These are phyloP conservation scores for Tetramorium simillimum DNA, from an alignment of 1,140 invertebrate species.

Conservation along the genomic window DNA sequence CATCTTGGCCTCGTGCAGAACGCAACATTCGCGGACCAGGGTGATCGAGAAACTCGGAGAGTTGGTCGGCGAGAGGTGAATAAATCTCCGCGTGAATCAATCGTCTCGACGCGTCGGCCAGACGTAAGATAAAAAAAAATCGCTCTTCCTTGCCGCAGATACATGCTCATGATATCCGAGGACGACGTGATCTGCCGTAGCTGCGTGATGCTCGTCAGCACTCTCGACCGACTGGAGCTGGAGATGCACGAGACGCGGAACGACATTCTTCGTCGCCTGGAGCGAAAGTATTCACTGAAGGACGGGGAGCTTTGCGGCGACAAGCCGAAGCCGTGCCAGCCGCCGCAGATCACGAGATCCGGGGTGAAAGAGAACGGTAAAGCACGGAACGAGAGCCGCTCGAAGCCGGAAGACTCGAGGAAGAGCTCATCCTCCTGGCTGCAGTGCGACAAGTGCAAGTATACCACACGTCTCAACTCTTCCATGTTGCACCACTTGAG, in stretches of 20 bases:
- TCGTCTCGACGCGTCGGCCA: too few relatives aligned
- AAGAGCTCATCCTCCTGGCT: conserved; percentile 71
- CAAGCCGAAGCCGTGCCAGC: conserved; percentile 67
- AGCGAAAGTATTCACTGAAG: conserved; percentile 81
- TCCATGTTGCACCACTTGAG: conserved; percentile 79
- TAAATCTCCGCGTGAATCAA: conserved; percentile 32
- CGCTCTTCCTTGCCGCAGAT: conserved; percentile 71
- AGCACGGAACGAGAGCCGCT: conserved; percentile 64
- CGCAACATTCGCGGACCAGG: conserved; percentile 78
- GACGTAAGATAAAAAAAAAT: background rate
- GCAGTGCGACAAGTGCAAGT: conserved; percentile 83
- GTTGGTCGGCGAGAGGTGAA: conserved; percentile 82
- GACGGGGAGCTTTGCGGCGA: conserved; percentile 78
- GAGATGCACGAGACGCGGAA: conserved; percentile 76
- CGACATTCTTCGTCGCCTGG: conserved; percentile 78
- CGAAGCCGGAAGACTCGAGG: background rate
- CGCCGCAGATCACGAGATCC: conserved; percentile 71
- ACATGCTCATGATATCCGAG: conserved; percentile 83
- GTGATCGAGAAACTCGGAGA: conserved; percentile 83
- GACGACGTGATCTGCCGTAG: conserved; percentile 84
- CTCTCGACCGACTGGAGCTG: conserved; percentile 80
- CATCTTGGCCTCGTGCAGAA: conserved; percentile 79
- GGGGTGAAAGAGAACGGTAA: conserved; percentile 29
- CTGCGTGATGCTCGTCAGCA: conserved; percentile 83
- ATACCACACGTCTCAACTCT: conserved; percentile 79